phyloP scores from a whole-genome alignment of 1,140 invertebrate species.

The Aphelinus atriplicis region DNA sequence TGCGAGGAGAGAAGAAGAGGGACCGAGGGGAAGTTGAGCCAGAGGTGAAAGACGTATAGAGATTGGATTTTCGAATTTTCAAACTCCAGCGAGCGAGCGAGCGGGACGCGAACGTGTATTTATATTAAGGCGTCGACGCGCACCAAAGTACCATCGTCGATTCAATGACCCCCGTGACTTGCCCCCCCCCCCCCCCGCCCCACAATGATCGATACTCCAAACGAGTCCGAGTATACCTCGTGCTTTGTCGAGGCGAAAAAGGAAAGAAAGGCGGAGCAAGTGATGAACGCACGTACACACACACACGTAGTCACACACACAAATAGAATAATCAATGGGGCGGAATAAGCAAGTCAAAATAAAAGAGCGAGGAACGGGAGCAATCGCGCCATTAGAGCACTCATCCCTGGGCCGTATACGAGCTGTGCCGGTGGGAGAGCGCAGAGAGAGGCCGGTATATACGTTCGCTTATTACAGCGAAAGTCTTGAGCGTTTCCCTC shows the following conservation, averaged over 20 bases:
- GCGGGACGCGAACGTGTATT: too few relatives aligned
- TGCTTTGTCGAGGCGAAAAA: not conserved
- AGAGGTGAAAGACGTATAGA: not conserved
- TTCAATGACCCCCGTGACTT: too few relatives aligned
- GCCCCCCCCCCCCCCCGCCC: too few relatives aligned
- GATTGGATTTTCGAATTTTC: constrained; percentile 19
- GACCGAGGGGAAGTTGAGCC: not conserved
- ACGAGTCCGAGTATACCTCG: too few relatives aligned
- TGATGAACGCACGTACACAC: not conserved
- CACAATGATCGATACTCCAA: too few relatives aligned
- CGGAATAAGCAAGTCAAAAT: not conserved
- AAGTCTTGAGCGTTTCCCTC: constrained; percentile 18
- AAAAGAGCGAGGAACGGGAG: not conserved
- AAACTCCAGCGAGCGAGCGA: too few relatives aligned
- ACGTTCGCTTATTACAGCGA: constrained; percentile 17
- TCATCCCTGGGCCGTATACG: too few relatives aligned
- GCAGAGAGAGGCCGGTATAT: not conserved
- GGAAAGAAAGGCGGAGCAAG: not conserved
- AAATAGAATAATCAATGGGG: not conserved
- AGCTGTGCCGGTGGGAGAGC: not conserved
- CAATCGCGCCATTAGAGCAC: constrained; percentile 22
- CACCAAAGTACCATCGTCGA: too few relatives aligned
- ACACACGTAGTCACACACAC: too few relatives aligned
- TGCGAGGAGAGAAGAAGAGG: constrained; percentile 34
- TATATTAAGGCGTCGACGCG: too few relatives aligned